These are phyloP conservation scores for Odontocolon sp. DNA, from an alignment of 2,888 invertebrate species.

Conservation along the genomic window DNA sequence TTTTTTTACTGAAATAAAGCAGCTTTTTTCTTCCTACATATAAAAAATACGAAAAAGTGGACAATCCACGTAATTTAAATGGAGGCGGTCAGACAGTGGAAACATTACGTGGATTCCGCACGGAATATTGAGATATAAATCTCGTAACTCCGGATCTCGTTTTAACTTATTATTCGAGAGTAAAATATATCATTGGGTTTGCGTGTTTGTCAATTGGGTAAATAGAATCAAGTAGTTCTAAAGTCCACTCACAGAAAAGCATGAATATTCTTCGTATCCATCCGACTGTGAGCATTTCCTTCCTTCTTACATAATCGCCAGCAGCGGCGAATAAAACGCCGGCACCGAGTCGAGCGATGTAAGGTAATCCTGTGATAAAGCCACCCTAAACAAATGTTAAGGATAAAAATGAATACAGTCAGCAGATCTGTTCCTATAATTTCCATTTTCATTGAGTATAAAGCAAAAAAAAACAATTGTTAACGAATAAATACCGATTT, in stretches of 20 bases:
- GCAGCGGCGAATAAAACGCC: conserved; percentile 88
- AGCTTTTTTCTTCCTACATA: too few relatives aligned
- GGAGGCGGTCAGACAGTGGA: not conserved
- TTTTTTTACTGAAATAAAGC: too few relatives aligned
- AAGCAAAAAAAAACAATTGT: not conserved
- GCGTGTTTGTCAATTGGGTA: too few relatives aligned
- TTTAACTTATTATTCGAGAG: not conserved
- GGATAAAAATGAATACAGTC: too few relatives aligned
- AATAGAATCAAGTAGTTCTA: conserved; percentile 1
- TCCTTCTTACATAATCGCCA: conserved; percentile 85
- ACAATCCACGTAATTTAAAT: too few relatives aligned
- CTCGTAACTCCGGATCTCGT: not conserved
- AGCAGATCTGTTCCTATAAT: too few relatives aligned
- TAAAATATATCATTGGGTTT: not conserved
- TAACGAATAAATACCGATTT: conserved; percentile 77
- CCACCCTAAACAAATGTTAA: conserved; percentile 86
- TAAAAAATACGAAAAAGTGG: not conserved
- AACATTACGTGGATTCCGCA: too few relatives aligned
- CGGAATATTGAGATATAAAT: too few relatives aligned
- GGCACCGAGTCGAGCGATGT: conserved; percentile 86
- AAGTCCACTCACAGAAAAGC: conserved; percentile 75
- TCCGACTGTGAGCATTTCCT: conserved; percentile 80
- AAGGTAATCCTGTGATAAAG: conserved; percentile 87
- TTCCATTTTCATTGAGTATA: not conserved
- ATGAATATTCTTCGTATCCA: conserved; percentile 77